phyloP scores from a whole-genome alignment of 35 echinoderm and acorn worm species.

The Amphiura filiformis region DNA sequence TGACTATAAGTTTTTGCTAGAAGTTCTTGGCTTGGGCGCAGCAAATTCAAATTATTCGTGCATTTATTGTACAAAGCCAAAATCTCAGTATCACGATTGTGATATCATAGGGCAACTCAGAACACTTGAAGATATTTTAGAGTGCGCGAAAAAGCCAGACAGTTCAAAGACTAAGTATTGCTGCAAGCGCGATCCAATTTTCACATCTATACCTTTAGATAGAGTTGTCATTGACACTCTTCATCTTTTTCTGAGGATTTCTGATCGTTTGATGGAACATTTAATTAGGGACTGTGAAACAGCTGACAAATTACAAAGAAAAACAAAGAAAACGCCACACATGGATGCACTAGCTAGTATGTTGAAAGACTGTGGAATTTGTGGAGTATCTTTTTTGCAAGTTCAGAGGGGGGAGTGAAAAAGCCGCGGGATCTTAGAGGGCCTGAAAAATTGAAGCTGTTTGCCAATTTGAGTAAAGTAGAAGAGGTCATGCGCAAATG shows the following conservation, averaged over 20 bases:
- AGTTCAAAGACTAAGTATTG: background rate
- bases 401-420: background rate
- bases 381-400: background rate
- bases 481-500: background rate
- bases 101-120: background rate
- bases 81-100: background rate
- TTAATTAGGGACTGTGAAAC: background rate
- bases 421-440: background rate
- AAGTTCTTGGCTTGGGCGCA: background rate
- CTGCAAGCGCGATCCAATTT: constrained; percentile 3
- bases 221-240: background rate
- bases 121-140: background rate
- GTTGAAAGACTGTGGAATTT: background rate
- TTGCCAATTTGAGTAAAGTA: background rate
- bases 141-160: background rate
- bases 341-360: background rate
- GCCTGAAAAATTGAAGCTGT: background rate
- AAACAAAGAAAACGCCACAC: background rate
- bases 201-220: background rate
- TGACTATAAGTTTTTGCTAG: constrained; percentile 26
- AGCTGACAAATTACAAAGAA: background rate
- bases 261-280: background rate
- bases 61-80: constrained; percentile 19
- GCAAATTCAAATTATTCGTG: constrained; percentile 17
- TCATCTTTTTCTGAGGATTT: constrained; percentile 21